These are phyloP conservation scores for Urocynchramus pylzowi DNA, from an alignment of 2,113 vertebrate genomes.

Conservation along the genomic window DNA sequence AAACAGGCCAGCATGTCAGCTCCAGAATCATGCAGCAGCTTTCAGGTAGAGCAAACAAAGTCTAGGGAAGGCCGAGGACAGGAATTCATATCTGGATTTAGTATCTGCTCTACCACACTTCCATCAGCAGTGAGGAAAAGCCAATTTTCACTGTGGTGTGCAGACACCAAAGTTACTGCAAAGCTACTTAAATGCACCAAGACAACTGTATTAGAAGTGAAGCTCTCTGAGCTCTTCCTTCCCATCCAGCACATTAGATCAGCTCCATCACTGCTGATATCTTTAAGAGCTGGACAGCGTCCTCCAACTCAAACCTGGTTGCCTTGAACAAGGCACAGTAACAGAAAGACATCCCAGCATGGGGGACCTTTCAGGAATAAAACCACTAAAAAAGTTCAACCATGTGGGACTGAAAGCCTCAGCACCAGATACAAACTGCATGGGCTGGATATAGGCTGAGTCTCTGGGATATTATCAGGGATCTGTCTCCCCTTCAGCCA, in stretches of 20 bases:
- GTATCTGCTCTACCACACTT: neutral
- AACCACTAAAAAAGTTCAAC: neutral
- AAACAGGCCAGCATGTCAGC: neutral
- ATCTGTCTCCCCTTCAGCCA: neutral
- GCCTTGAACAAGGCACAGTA: neutral
- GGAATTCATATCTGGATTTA: neutral
- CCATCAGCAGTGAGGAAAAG: neutral
- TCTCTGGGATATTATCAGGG: neutral
- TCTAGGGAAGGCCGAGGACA: rapidly evolving
- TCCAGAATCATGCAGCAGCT: neutral
- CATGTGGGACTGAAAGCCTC: neutral
- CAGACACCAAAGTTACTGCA: neutral
- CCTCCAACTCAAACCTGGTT: neutral
- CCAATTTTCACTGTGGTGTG: neutral
- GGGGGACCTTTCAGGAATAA: neutral
- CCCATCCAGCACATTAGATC: rapidly evolving
- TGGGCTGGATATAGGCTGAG: neutral
- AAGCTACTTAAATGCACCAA: neutral
- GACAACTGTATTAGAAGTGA: neutral
- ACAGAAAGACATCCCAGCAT: neutral
- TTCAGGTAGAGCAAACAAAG: neutral
- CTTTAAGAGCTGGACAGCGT: neutral
- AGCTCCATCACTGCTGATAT: neutral
- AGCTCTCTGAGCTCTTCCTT: neutral
- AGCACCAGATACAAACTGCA: neutral